Evolutionary conservation across 2,797 vertebrate species (phyloP), one percentile per base, ranked within the genome.

Genomic region (Premnoplex brunnescens): DNA sequence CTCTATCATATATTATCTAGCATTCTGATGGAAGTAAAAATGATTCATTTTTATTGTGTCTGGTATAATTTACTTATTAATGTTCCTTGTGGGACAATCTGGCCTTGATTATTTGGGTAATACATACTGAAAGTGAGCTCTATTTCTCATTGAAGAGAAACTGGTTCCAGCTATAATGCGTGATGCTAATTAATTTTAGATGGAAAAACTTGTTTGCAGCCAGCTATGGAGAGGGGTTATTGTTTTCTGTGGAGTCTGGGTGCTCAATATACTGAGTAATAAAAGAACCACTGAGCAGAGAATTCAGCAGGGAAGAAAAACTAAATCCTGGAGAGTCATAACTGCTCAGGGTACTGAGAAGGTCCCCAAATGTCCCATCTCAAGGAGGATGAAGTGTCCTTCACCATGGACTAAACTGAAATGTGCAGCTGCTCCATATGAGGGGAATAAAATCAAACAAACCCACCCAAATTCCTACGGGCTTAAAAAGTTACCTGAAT

Each of bases 1-100:
- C 52, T 94, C 62, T 44, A 66, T 85, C 32, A 30, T 34, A 12
- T 27, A 54, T 71, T 85, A 92, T 84, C 83, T 39, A 85, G 83
- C 46, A 15, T 74, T 77, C 64, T 56, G 79, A 84, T 66, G 60
- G 69, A 77, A 92, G 79, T 56, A 81, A 87, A 92, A 94, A 66
- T 64, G 56, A 92, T 90, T 88, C 81, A 81, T 92, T 92, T 87
- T 88, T 82, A 73, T 58, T 62, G 30, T 55, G 44, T 73, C 83
- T 74, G 66, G 48, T 85, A 54, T 74, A 81, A 85, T 85, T 94
- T 89, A 78, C 71, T 76, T 90, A 87, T 74, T 88, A 54, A 52
- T 82, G 63, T 63, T 94, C 63, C 83, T 58, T 88, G 62, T 1
- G 73, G 87, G 80, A 69, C n/a, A 88, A 44, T 82, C 67, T 49